Percentiles rank a stretch among this genome's conserved stretches.
These are phyloP conservation scores for Clusia tigrina DNA, from an alignment of 2,888 invertebrate species.

Conservation along the genomic window DNA sequence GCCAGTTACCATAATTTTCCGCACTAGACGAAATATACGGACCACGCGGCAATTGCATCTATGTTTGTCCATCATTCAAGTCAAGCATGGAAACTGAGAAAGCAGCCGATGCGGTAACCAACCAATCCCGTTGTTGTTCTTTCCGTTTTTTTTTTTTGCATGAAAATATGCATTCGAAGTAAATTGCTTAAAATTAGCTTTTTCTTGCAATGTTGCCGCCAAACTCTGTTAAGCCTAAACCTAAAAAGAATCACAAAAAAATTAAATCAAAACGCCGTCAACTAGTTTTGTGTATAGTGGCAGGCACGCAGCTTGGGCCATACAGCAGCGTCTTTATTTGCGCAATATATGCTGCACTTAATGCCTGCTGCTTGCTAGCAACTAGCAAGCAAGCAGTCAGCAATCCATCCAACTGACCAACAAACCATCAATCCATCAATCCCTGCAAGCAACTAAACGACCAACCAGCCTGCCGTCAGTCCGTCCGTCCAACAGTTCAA, in stretches of 20 bases:
- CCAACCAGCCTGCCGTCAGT: conserved; percentile 16
- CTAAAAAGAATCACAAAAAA: conserved; percentile 16
- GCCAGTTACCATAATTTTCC: conserved; percentile 36
- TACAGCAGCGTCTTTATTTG: conserved; percentile 17
- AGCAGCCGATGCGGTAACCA: neutral
- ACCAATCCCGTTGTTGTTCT: conserved; percentile 18
- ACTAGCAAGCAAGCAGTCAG: neutral
- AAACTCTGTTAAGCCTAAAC: conserved; percentile 6
- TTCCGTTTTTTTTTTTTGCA: conserved; percentile 30
- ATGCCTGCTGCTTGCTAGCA: neutral
- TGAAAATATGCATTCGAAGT: conserved; percentile 56
- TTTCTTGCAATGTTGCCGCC: conserved; percentile 45
- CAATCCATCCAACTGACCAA: conserved; percentile 41
- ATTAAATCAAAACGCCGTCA: conserved; percentile 8
- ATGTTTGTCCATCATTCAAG: conserved; percentile 24
- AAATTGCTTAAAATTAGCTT: conserved; percentile 61
- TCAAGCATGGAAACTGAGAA: conserved; percentile 21
- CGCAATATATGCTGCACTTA: conserved; percentile 18
- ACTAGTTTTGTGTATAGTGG: conserved; percentile 25
- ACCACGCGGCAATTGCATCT: neutral
- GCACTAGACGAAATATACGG: conserved; percentile 18
- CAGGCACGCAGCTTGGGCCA: conserved; percentile 25
- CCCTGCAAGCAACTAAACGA: conserved; percentile 18
- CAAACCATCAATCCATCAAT: conserved; percentile 56
- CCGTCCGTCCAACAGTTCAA: conserved; percentile 42